Base-by-base conservation (phyloP, 2,888 invertebrate species). In the Polylopha cassiicola region DNA sequence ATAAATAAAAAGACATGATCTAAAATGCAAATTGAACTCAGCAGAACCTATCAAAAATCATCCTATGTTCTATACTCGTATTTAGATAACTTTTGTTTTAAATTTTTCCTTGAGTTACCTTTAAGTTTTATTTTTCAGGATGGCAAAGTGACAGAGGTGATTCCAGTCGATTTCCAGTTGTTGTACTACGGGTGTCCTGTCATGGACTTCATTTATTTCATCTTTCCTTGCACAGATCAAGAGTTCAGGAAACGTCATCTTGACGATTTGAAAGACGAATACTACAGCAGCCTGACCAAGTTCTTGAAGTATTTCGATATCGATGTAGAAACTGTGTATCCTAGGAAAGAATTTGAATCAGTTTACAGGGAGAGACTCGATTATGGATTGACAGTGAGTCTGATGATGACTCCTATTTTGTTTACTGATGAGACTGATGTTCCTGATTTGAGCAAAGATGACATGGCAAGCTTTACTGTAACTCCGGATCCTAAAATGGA, bases 251-350 rank as follows among this genome's bases (percentile, higher is more conserved):
- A 33, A 34, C 34, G 52, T 0, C 55, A 75, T 41, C 38, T 71
- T 3, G 15, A 48, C 2, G 4, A 60, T 15, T 39, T 73, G 1
- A 70, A 65, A 32, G 50, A 65, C 4, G 2, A 57, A 1, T 75
- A 75, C 46, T 59, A 60, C 23, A 44, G 54, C 1, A 51, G 51
- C 2, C 41, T 74, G 20, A 39, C 17, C 16, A 43, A 43, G 0
- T 68, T 64, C 33, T 39, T 74, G 0, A 37, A 44, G 2, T 38
- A 57, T 23, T 75, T 73, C 30, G 42, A 53, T 2, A 46, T 71
- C 1, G 52, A 65, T 6, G 38, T 61, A 0, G 37, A 54, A 0
- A 29, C 30, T 1, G 39, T 63, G 0, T 73, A 55, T 21, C 51
- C 68, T 0, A 66, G 43, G 21, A 37, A 50, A 1, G 50, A 53